Evolutionary conservation across 2,888 invertebrate genomes (phyloP), one percentile per base, ranked within the genome.

Genomic region (Heliconius charithonia): DNA sequence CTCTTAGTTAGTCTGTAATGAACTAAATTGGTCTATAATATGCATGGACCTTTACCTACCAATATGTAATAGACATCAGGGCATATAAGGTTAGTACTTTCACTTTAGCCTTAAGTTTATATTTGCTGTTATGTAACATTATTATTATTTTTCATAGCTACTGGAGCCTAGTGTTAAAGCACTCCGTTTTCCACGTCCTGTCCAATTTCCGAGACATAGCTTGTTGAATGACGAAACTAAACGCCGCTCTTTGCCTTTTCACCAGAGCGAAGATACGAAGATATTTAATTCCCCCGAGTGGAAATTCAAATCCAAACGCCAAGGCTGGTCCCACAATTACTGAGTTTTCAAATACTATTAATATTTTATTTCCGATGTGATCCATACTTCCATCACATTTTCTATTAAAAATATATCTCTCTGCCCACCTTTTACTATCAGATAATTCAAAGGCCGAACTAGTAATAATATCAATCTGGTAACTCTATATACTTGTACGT

Each of bases 401-500:
- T 37, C 66, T 66, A 66, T 66, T 66, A 66, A 45, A 67, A n/a
- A 4, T 41, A 41, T 6, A 51, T 27, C 51, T 19, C 4, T 13
- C 27, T 4, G 45, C 2, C 1, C 7, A 32, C 29, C 72, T 12
- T n/a, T n/a, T 27, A n/a, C 29, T 56, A 74, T 10, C 19, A 16
- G 27, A 63, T 74, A 65, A 63, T 63, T 63, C 63, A 65, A 74
- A 65, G 45, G 27, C 41, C 27, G 6, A 65, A 41, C 19, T 74
- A 37, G 75, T 69, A 82, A 84, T 87, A 89, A 90, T 80, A 67
- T 79, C 86, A 75, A 69, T n/a, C 51, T 45, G 32, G 76, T 62
- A 65, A 76, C 59, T 29, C 62, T 32, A 79, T 79, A 72, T 41
- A 25, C 12, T 41, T 12, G 25, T 66, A 74, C 72, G 32, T 63